Evolutionary conservation across 1,140 invertebrate genomes (phyloP), one percentile per base, ranked within the genome.

Genomic region (Coptotermes formosanus): DNA sequence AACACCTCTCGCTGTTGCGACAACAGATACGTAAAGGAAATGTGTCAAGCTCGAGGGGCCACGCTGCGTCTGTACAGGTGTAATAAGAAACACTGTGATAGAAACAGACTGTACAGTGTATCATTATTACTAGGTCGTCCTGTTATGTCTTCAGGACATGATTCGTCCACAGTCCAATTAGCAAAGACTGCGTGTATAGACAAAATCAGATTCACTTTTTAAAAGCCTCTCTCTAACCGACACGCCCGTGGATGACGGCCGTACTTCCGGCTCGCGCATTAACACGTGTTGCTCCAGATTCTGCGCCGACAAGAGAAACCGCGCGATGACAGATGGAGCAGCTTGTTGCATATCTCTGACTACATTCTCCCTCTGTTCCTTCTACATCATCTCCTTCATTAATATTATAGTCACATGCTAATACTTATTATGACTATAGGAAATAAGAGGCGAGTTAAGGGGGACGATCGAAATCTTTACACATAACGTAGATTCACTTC

Each of bases 181-280:
- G 64, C 64, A 30, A 25, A 30, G 64, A 30, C 64, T 75, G 25
- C n/a, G 64, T 6, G 64, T 75, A 75, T 75, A 30, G 64, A 25
- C n/a, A 75, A 75, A 75, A 75, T 75, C 64, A 75, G 64, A 75
- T 30, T 75, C 64, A 75, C 64, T 75, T 75, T 75, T 75, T 75
- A 75, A 75, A 75, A 75, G 64, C 52, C 52, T 55, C 52, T 55
- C 52, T 55, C 52, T 55, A 12, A 55, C 52, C n/a, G 64, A 30
- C 64, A 30, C 25, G 64, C 64, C 25, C 25, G 64, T n/a, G 0
- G 21, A n/a, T n/a, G 25, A n/a, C 8, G 59, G 21, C 59, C 21
- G 12, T 25, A 75, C 64, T 75, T 75, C 64, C 64, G 64, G n/a
- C 25, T 75, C 25, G 25, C 25, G 64, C 64, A 21, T 55, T 55